Evolutionary conservation across 2,797 vertebrate genomes (phyloP).

Genomic region (Poeciliopsis paucimaculata): DNA sequence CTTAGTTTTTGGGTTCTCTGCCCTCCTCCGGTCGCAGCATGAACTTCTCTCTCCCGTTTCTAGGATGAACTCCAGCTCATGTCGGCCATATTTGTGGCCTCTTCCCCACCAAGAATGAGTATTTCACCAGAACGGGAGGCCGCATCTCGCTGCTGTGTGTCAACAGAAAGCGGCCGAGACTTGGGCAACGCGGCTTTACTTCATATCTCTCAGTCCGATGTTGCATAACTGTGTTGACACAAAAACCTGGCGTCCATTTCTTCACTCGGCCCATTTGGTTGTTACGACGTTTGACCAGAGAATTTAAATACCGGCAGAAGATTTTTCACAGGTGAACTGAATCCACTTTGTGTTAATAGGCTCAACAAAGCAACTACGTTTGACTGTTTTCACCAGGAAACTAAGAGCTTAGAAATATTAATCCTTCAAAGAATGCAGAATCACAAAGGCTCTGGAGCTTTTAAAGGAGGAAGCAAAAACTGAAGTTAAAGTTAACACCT

Average conservation of each 20-base stretch:
- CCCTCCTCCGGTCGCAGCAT: too few species aligned
- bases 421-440: slow-evolving; percentile 31
- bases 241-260: slow-evolving; percentile 4
- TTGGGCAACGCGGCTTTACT: slow-evolving; percentile 23
- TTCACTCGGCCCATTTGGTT: slow-evolving; percentile 2
- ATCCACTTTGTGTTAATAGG: not conserved
- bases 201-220: not conserved
- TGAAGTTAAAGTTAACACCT: not conserved
- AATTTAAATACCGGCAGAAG: not conserved
- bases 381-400: not conserved
- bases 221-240: slow-evolving; percentile 45
- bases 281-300: not conserved
- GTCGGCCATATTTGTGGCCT: not conserved
- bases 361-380: not conserved
- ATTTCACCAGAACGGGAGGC: slow-evolving; percentile 30
- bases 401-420: slow-evolving; percentile 26
- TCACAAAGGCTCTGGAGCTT: not conserved
- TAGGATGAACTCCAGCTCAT: not conserved
- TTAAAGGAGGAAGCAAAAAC: not conserved
- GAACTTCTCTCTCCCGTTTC: not conserved
- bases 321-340: not conserved
- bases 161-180: slow-evolving; percentile 28
- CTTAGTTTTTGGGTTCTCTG: too few species aligned
- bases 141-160: slow-evolving; percentile 30
- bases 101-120: not conserved